Base-by-base conservation (phyloP, 2,113 vertebrate genomes). In the Spilogale gracilis region DNA sequence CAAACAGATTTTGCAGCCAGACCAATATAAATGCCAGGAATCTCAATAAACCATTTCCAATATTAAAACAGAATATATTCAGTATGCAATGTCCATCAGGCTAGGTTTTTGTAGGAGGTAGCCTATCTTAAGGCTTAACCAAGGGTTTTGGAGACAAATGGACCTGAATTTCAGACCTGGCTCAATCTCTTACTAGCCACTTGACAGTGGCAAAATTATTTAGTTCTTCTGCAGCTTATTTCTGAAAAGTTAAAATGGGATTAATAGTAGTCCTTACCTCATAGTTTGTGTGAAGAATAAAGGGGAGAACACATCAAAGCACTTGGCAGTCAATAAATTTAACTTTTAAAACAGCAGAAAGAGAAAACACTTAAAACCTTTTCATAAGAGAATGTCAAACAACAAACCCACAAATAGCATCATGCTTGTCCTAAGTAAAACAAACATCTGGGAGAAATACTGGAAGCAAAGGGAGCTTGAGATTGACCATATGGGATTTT, bases 341-440 rank as follows among this genome's bases (percentile, higher is more conserved):
- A 67, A 85, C 88, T 69, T 97, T 91, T 52, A 95, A 94, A 95
- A 89, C 61, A 89, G 56, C 67, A 71, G 63, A 94, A 89, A 91
- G 81, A 84, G 43, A 93, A 96, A 73, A 71, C 61, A 90, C 80
- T 90, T 71, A 74, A 89, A 88, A 71, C 45, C 79, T 89, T 92
- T 94, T 86, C n/a, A 61, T 45, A 71, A 38, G 84, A 74, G 48
- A 94, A 97, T 60, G 91, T 90, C 91, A 97, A 93, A 69, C 11
- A 87, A 69, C 78, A 90, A 74, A 0, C 4, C 91, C 43, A 81
- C 91, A 98, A 88, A 96, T 1, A 54, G 76, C 43, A 45, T 84
- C 71, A 67, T 83, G 58, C 45, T 81, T 92, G 79, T 85, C 32
- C 48, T 56, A 27, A 88, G 90, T 32, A 74, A 97, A 96, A 82